Base-by-base conservation (phyloP, 2,888 invertebrate genomes). In the Carterocephalus palaemon region DNA sequence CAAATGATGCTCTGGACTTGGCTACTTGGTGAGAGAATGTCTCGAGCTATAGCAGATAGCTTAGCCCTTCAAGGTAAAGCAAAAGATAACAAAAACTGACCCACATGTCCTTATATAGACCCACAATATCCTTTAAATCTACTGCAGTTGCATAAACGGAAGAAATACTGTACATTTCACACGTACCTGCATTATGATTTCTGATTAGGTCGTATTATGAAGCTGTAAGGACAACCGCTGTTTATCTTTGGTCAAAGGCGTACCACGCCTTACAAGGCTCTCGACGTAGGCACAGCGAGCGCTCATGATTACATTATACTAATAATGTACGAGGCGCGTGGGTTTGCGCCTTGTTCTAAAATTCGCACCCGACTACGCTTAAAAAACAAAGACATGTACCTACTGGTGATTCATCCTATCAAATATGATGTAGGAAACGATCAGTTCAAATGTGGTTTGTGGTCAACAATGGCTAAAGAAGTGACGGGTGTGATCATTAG, bases 251-350 rank as follows among this genome's bases (percentile, higher is more conserved):
- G 53, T 53, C 53, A 59, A 56, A 52, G 55, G 53, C 51, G 55
- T 52, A 46, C 48, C 41, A 38, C 53, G 36, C 50, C 57, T 49
- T 49, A 57, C 52, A 60, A 53, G 50, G 56, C 52, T 49, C 17
- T 31, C 40, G 42, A 56, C 60, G 66, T 65, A 63, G 69, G 67
- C 63, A 59, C 62, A 60, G 45, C 57, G 57, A 55, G 58, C 58
- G 57, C 53, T 52, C 34, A 48, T 49, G 47, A 56, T 54, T 55
- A 56, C 49, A 48, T 51, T 53, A 48, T 39, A 54, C 52, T 51
- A 53, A 51, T 48, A 37, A 37, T 41, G 29, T 46, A 38, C 16
- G 37, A 16, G 33, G 6, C 20, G 41, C 33, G 46, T 46, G 46
- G 46, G 49, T 39, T 34, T 12, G 24, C 37, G 23, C 37, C 31